Conservation (phyloP, 2,888 invertebrate species). For the Cremastobaeus sp. region DNA sequence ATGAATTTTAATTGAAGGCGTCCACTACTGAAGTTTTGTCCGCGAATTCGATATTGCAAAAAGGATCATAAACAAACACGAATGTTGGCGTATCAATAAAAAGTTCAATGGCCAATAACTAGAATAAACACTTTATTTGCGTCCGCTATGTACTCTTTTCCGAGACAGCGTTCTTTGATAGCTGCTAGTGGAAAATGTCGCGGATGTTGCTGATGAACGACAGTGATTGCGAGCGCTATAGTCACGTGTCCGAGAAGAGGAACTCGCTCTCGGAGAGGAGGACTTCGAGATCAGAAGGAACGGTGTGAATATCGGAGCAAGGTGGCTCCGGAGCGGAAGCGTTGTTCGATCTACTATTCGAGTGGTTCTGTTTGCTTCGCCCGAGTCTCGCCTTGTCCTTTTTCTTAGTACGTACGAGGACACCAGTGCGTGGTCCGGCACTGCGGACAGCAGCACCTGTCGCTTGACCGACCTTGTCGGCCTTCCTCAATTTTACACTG, state of each 20-base stretch:
- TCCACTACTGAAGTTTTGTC: no score
- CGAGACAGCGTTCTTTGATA: no score
- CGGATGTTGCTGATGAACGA: conserved; percentile 9
- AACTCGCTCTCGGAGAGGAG: conserved; percentile 81
- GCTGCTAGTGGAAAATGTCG: no score
- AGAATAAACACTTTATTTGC: no score
- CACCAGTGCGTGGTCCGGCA: conserved; percentile 76
- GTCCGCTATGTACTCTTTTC: no score
- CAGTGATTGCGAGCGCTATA: conserved; percentile 59
- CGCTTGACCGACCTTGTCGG: conserved; percentile 82
- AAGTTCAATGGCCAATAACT: no score
- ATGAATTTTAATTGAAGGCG: background rate
- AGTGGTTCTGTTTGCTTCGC: conserved; percentile 49
- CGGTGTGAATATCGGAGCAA: conserved; percentile 82
- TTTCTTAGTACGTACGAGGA: conserved; percentile 77
- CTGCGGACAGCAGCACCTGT: conserved; percentile 71
- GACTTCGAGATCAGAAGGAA: conserved; percentile 82
- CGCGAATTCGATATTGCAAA: no score
- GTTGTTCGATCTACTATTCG: conserved; percentile 37
- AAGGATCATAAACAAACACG: no score
- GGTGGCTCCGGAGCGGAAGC: conserved; percentile 72
- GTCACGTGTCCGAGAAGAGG: conserved; percentile 79
- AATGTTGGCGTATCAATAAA: no score
- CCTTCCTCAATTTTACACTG: conserved; percentile 87
- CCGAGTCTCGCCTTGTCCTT: conserved; percentile 70